Evolutionary conservation across 64 coral and sea anemone genomes (phyloP).

Genomic region (Stylophora pistillata): DNA sequence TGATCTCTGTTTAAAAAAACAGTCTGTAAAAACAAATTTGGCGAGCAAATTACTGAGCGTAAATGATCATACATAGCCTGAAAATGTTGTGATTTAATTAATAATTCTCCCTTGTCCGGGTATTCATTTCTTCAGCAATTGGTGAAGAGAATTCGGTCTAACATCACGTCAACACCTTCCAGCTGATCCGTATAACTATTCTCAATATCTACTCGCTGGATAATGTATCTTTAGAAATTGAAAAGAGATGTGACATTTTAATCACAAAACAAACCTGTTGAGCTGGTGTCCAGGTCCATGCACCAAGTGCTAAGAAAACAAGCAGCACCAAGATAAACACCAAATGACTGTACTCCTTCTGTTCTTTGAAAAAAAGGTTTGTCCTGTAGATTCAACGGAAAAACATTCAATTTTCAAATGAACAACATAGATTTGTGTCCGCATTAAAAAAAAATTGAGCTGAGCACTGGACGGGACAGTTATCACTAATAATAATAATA

Average conservation of each 20-base stretch:
- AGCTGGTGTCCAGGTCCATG: constrained; percentile 81
- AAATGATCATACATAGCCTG: not conserved
- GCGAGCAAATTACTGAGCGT: not conserved
- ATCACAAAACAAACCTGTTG: constrained; percentile 47
- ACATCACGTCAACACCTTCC: no score
- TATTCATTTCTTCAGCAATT: no score
- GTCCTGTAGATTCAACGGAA: constrained; percentile 60
- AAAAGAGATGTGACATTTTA: not conserved
- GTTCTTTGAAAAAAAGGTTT: constrained; percentile 95
- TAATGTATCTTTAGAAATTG: no score
- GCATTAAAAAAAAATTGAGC: not conserved
- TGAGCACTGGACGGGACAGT: no score
- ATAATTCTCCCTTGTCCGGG: no score
- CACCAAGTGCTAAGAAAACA: constrained; percentile 69
- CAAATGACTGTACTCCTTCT: constrained; percentile 82
- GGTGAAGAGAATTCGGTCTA: no score
- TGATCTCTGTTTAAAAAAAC: constrained; percentile 82
- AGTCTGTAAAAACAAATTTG: constrained; percentile 44
- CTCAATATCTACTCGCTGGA: no score
- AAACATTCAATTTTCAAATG: not conserved
- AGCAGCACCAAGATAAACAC: constrained; percentile 65
- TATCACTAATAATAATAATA: no score
- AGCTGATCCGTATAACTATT: no score
- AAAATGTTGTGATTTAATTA: not conserved
- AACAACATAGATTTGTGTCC: not conserved